Evolutionary conservation across 2,797 vertebrate genomes (phyloP), one percentile per base, ranked within the genome.

Genomic region (Helicolenus hilgendorfi): DNA sequence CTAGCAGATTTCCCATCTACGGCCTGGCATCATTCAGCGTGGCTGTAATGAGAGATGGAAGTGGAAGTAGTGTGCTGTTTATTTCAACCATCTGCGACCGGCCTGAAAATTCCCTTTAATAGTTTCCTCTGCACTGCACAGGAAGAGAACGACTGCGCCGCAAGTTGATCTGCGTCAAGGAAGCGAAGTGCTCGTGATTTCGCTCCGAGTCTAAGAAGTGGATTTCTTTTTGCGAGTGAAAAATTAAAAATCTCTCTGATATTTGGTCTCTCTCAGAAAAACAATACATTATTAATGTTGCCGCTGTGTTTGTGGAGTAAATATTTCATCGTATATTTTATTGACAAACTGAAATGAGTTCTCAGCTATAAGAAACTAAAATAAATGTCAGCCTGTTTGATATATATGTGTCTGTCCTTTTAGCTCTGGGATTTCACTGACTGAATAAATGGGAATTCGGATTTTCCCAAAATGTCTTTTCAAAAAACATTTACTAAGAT

Each of bases 1-100:
- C 79, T 91, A 85, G 91, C 90, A 94, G 78, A 94, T 93, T 91
- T 93, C 60, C 87, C 84, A 89, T 95, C 79, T 81, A 70, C 85
- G 81, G 78, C 63, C 82, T 92, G 93, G 84, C 90, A 91, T 92
- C 82, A 82, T 86, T 91, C 82, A 79, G 58, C 35, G 76, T 75
- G 84, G 84, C 87, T 76, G 87, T 87, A 85, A 92, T 91, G 83
- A 90, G 87, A 92, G 89, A 94, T 89, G 79, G 88, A 94, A 92
- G 84, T 88, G 92, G 90, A 89, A 86, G 85, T 80, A 77, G 72
- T 92, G 75, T 91, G 88, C 80, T 89, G 90, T 93, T 94, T 94
- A 94, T 94, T 94, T 93, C 91, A 90, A 83, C 95, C 94, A 94
- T 96, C 91, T 96, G 93, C 85, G 93, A 88, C 87, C 83, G 56